phyloP scores from a whole-genome alignment of 2,797 vertebrate genomes.

The Bovichtus diacanthus region DNA sequence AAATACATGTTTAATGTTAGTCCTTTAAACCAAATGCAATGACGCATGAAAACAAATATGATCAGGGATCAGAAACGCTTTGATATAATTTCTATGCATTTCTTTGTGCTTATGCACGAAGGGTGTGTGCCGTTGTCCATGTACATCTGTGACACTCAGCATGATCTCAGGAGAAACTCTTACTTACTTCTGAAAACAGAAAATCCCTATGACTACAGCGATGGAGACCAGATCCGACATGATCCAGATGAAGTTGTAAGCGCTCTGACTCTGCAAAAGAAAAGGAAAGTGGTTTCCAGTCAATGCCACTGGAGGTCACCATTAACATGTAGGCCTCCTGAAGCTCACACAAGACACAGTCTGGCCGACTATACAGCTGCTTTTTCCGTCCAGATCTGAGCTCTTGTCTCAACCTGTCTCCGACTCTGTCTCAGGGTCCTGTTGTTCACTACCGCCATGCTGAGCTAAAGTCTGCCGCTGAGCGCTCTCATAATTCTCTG shows the following conservation, averaged over 20 bases:
- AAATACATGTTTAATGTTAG: background rate
- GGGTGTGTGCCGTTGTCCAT: background rate
- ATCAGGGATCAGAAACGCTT: no score
- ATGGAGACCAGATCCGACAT: constrained; percentile 92
- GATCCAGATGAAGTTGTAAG: constrained; percentile 95
- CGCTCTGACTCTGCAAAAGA: constrained; percentile 89
- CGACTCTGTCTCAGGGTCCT: constrained; percentile 46
- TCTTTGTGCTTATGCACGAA: no score
- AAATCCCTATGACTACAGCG: constrained; percentile 90
- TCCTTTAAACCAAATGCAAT: background rate
- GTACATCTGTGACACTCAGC: background rate
- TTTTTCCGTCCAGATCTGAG: constrained; percentile 34
- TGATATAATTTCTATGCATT: no score
- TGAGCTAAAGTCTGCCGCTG: constrained; percentile 52
- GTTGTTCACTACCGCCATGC: constrained; percentile 58
- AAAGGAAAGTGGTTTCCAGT: constrained; percentile 21
- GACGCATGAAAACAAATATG: background rate
- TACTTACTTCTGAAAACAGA: constrained; percentile 97
- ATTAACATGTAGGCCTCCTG: constrained; percentile 8
- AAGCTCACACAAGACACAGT: background rate
- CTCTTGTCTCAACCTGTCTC: constrained; percentile 58
- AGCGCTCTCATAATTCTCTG: constrained; percentile 57
- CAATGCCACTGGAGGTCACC: constrained; percentile 68
- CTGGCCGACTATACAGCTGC: constrained; percentile 45
- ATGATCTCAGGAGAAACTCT: constrained; percentile 1